Conservation (phyloP, 2,888 invertebrate genomes). For the Scaptomyza polygonia region DNA sequence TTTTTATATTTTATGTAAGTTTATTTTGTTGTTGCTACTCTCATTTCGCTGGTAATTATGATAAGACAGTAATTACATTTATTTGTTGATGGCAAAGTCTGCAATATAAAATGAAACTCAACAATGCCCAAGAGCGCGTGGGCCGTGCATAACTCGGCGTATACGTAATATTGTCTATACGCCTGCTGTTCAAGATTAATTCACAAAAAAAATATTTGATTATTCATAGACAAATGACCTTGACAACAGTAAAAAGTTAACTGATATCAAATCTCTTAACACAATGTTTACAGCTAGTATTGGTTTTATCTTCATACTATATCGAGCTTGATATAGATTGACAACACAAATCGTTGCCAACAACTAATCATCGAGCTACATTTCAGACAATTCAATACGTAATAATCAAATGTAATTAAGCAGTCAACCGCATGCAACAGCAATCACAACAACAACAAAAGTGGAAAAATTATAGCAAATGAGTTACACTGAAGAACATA, state of each 20-base stretch:
- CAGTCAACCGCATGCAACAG: constrained; percentile 7
- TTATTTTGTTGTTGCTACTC: constrained; percentile 28
- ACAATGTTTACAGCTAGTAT: constrained; percentile 12
- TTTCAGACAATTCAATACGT: constrained; percentile 40
- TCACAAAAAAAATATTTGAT: constrained; percentile 31
- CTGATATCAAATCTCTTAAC: constrained; percentile 10
- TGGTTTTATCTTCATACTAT: constrained; percentile 19
- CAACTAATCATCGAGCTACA: constrained; percentile 31
- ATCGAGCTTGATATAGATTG: constrained; percentile 23
- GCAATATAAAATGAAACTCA: constrained; percentile 18
- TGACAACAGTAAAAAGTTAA: constrained; percentile 19
- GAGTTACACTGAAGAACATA: constrained; percentile 26
- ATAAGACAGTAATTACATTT: constrained; percentile 79
- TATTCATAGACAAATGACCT: constrained; percentile 44
- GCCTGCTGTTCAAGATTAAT: constrained; percentile 57
- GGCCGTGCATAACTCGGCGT: constrained; percentile 53
- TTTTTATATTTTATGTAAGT: constrained; percentile 28
- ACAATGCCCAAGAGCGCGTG: constrained; percentile 42
- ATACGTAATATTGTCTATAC: constrained; percentile 73
- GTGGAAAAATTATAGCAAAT: constrained; percentile 19
- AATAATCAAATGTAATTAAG: constrained; percentile 57
- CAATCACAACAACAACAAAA: constrained; percentile 2
- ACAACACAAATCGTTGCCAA: constrained; percentile 36
- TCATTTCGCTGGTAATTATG: constrained; percentile 70
- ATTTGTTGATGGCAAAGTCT: constrained; percentile 68